Conservation (phyloP, 2,888 invertebrate species). For the Nomada fabriciana region DNA sequence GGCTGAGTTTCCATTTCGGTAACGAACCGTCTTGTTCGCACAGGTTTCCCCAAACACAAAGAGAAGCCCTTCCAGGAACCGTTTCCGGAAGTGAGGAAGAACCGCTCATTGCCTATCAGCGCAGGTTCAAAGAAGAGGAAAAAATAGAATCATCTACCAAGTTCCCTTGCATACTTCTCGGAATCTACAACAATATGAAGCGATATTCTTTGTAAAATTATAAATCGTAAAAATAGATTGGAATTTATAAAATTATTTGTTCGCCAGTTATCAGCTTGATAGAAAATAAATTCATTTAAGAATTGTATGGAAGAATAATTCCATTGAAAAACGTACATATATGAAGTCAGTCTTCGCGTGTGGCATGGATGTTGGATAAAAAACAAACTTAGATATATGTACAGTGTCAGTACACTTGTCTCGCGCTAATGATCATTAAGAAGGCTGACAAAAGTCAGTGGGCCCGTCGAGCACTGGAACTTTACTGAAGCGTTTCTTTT, state of each 20-base stretch:
- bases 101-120: background rate
- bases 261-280: too few relatives aligned
- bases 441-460: conserved; percentile 50
- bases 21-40: conserved; percentile 25
- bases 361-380: conserved; percentile 27
- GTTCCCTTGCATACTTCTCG: too few relatives aligned
- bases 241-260: too few relatives aligned
- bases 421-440: conserved; percentile 71
- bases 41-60: conserved; percentile 46
- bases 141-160: background rate
- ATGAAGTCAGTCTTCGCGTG: conserved; percentile 16
- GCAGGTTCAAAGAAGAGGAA: conserved; percentile 14
- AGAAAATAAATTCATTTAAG: background rate
- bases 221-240: too few relatives aligned
- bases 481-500: conserved; percentile 26
- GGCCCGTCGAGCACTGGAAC: conserved; percentile 22
- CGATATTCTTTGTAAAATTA: too few relatives aligned
- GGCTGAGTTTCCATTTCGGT: conserved; percentile 19
- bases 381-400: conserved; percentile 15
- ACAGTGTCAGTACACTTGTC: conserved; percentile 39
- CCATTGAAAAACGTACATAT: background rate
- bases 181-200: too few relatives aligned
- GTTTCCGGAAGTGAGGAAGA: conserved; percentile 26
- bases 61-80: conserved; percentile 12
- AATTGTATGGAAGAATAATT: background rate